A percentile compares a stretch with the other conserved stretches of the same genome.
These are phyloP conservation scores for Meleagris gallopavo DNA, from an alignment of 2,113 vertebrate species.

Conservation along the genomic window DNA sequence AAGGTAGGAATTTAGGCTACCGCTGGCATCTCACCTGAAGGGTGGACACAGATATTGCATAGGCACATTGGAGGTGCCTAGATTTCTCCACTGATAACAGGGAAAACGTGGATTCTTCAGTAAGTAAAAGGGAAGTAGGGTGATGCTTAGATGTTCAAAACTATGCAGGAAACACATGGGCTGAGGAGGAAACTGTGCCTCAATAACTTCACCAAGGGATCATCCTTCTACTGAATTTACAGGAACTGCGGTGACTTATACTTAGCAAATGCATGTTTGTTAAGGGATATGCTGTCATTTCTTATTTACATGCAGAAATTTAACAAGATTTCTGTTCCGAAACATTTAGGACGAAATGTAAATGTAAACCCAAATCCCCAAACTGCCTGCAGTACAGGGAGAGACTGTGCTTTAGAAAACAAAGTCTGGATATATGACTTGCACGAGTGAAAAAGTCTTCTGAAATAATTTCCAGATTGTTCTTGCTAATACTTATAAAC, in stretches of 20 bases:
- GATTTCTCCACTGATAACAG: not conserved
- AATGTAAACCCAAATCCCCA: not conserved
- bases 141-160: not conserved
- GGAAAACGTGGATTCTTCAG: not conserved
- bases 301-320: slow-evolving; percentile 1
- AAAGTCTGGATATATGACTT: not conserved
- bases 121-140: not conserved
- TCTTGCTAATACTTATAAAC: slow-evolving; percentile 40
- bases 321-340: not conserved
- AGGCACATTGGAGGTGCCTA: not conserved
- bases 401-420: not conserved
- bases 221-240: not conserved
- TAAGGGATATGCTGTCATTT: not conserved
- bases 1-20: not conserved
- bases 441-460: slow-evolving; percentile 32
- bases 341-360: not conserved
- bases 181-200: not conserved
- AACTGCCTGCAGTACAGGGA: not conserved
- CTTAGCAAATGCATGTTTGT: not conserved
- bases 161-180: not conserved
- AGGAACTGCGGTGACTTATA: not conserved
- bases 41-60: not conserved
- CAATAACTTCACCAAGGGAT: not conserved
- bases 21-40: not conserved
- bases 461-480: slow-evolving; percentile 49